phyloP scores from a whole-genome alignment of 2,888 invertebrate species.

The Leptarthrus brevirostris region DNA sequence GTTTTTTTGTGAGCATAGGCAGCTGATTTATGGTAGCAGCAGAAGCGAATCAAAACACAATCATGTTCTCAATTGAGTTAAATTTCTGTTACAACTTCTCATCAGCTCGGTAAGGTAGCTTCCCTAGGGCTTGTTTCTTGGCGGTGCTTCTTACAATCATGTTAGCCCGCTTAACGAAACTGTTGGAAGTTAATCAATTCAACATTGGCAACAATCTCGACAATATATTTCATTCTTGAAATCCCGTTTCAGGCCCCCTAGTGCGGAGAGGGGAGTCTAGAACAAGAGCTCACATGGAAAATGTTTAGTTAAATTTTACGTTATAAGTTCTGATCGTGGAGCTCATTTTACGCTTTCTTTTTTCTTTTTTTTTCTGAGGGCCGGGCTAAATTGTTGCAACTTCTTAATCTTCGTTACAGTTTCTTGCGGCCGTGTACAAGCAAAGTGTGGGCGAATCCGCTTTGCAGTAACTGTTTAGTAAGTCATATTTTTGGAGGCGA shows the following conservation, averaged over 20 bases:
- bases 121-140: neutral
- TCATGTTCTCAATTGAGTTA: slow-evolving; percentile 10
- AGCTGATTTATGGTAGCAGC: neutral
- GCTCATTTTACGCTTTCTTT: slow-evolving; percentile 29
- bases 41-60: slow-evolving; percentile 5
- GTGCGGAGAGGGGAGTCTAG: neutral
- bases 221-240: slow-evolving; percentile 2
- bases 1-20: neutral
- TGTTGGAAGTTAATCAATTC: slow-evolving; percentile 30
- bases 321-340: slow-evolving; percentile 13
- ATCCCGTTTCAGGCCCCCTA: neutral
- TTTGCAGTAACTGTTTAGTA: neutral
- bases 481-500: too few relatives aligned
- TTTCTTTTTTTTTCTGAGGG: neutral
- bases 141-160: neutral
- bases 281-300: neutral
- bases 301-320: slow-evolving; percentile 9
- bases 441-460: neutral
- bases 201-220: neutral
- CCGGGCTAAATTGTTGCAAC: slow-evolving; percentile 20
- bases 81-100: slow-evolving; percentile 16
- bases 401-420: slow-evolving; percentile 11
- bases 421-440: neutral
- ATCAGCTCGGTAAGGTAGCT: neutral
- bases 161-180: slow-evolving; percentile 18